Evolutionary conservation across 1,140 invertebrate species (phyloP), one percentile per base, ranked within the genome.

Genomic region (Aphaenogaster rudis): DNA sequence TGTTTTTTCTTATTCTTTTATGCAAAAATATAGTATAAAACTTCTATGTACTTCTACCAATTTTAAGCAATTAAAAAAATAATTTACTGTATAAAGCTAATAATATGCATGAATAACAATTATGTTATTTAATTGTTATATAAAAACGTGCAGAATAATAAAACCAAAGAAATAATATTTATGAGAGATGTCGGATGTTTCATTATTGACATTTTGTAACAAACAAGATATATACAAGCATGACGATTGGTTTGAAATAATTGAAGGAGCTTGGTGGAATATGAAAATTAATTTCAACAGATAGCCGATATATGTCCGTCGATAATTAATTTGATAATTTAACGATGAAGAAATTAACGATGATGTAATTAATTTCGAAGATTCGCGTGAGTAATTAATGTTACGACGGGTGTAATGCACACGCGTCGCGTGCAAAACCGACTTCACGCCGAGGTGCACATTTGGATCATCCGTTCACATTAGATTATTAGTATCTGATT

Each of bases 401-500:
- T 13, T 50, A 76, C 67, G 80, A 84, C 57, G 42, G 69, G 54
- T 84, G n/a, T 74, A 84, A 76, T 48, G 69, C 71, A 74, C 67
- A 61, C 69, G 52, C 80, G 69, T 84, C 80, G 80, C 69, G 54
- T 39, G 45, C 69, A 84, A 84, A 82, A 84, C 54, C 80, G 80
- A 84, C 42, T 84, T 84, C 80, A 84, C 80, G 80, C 80, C 80
- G 54, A 50, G 8, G 13, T 84, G 80, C 52, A 74, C 80, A 84
- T 84, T 84, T 84, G 80, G 45, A 50, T 81, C 69, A 81, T 81
- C 66, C 72, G 59, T 76, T 84, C 69, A 84, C 57, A 76, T 84
- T 84, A 84, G 80, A 84, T 84, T 84, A 84, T 74, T 84, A 74
- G 54, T 76, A 84, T 84, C 80, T 84, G 69, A 84, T 84, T 84